Evolutionary conservation across 1,140 invertebrate genomes (phyloP), one percentile per base, ranked within the genome.

Genomic region (Diprion similis): DNA sequence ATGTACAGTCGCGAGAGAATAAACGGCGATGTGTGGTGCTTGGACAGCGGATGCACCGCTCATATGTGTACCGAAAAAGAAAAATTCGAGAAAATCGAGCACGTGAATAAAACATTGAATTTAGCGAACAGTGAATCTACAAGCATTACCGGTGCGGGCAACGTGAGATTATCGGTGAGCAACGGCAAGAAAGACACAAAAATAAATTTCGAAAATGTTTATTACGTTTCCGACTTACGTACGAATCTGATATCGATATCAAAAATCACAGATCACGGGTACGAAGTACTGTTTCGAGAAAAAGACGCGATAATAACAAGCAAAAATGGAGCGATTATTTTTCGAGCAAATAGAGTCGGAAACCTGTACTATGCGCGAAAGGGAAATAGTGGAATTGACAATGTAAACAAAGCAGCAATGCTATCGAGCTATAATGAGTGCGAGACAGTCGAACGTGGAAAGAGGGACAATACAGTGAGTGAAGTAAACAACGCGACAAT

Each of bases 201-300:
- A 17, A 46, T 73, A n/a, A 51, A 17, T 10, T 71, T 76, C 19
- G 45, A 72, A n/a, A 65, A 73, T n/a, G 48, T 24, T 18, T 51
- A 59, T 65, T 46, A 73, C 15, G 72, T 73, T 46, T 46, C 68
- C 11, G 51, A 77, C 68, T 46, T 73, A 59, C 70, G 67, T 18
- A 73, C 73, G 46, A 76, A 76, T 73, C 67, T 76, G 66, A 48
- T 74, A 46, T 77, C 72, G 9, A 47, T 77, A 10, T 45, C 24
- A 17, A 72, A 67, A 66, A 74, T 75, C 18, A 71, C n/a, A n/a
- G n/a, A n/a, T n/a, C 19, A 73, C 6, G 74, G 71, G 8, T 73
- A 51, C 37, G 64, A 24, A 59, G 74, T 75, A n/a, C n/a, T n/a
- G n/a, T n/a, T n/a, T n/a, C n/a, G n/a, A n/a, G n/a, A n/a, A n/a